Percentiles rank a stretch among this genome's conserved stretches.
Conservation (phyloP, 2,113 vertebrate species). For the Rana temporaria region DNA sequence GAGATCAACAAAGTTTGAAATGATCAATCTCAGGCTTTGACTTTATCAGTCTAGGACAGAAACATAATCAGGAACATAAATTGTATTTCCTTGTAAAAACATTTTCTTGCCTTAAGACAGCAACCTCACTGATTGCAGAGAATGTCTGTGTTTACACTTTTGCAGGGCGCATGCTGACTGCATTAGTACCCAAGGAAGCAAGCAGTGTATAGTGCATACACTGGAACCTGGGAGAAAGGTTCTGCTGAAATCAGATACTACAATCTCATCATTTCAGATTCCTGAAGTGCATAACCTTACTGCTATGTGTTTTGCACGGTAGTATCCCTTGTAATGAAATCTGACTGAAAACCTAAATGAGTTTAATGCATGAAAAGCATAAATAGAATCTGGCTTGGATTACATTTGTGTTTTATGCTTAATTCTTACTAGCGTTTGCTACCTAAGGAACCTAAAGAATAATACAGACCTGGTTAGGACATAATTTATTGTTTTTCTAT, state of each 20-base stretch:
- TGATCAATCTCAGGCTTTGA: conserved; percentile 75
- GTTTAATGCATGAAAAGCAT: conserved; percentile 84
- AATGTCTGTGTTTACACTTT: conserved; percentile 86
- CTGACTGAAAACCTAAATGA: conserved; percentile 84
- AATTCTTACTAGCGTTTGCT: conserved; percentile 79
- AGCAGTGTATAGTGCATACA: conserved; percentile 65
- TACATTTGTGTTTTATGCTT: conserved; percentile 80
- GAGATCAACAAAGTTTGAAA: conserved; percentile 66
- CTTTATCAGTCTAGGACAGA: conserved; percentile 76
- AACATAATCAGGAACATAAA: conserved; percentile 81
- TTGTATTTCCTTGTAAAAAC: conserved; percentile 85
- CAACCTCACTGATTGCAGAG: conserved; percentile 79
- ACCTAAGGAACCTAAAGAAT: conserved; percentile 55
- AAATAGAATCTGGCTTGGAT: conserved; percentile 85
- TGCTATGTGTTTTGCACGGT: conserved; percentile 78
- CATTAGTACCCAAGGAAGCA: conserved; percentile 82
- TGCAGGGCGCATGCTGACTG: conserved; percentile 78
- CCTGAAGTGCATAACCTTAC: conserved; percentile 81
- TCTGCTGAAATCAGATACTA: conserved; percentile 81
- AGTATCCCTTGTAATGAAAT: conserved; percentile 84
- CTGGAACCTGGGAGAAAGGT: conserved; percentile 71
- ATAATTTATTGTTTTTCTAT: too few species aligned
- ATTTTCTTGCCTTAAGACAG: conserved; percentile 84
- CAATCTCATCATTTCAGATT: conserved; percentile 84
- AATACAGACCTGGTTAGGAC: not conserved